Evolutionary conservation across 2,113 vertebrate genomes (phyloP).

Genomic region (Agapornis roseicollis): DNA sequence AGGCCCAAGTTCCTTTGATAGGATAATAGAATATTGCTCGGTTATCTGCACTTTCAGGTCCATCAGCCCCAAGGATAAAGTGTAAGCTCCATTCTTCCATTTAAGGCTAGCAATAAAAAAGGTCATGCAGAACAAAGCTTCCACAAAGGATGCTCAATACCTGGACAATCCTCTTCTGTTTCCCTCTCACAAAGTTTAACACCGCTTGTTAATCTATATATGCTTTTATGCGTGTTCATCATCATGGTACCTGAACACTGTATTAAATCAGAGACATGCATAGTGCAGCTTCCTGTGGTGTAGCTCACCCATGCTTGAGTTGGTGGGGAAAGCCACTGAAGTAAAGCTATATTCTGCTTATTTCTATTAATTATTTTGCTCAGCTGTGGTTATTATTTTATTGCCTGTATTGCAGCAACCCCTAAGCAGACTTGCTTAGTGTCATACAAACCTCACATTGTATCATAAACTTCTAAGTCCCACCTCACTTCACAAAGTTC

Average conservation of each 20-base stretch:
- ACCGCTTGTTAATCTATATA: not conserved
- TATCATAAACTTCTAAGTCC: not conserved
- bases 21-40: not conserved
- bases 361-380: not conserved
- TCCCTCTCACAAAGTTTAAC: conserved; percentile 16
- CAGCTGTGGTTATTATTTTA: not conserved
- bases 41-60: conserved; percentile 26
- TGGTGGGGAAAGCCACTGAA: not conserved
- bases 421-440: not conserved
- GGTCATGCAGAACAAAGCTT: not conserved
- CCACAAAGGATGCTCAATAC: not conserved
- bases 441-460: not conserved
- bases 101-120: conserved; percentile 13
- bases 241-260: not conserved
- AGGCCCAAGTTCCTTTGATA: not conserved
- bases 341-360: not conserved
- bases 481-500: not conserved
- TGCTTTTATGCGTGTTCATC: not conserved
- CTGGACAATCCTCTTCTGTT: not conserved
- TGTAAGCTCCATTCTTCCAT: not conserved
- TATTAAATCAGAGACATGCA: conserved; percentile 17
- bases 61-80: not conserved
- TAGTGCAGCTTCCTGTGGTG: not conserved
- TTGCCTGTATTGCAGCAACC: not conserved
- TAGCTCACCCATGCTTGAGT: not conserved